phyloP scores from a whole-genome alignment of 2,797 vertebrate species.

The Mus caroli region DNA sequence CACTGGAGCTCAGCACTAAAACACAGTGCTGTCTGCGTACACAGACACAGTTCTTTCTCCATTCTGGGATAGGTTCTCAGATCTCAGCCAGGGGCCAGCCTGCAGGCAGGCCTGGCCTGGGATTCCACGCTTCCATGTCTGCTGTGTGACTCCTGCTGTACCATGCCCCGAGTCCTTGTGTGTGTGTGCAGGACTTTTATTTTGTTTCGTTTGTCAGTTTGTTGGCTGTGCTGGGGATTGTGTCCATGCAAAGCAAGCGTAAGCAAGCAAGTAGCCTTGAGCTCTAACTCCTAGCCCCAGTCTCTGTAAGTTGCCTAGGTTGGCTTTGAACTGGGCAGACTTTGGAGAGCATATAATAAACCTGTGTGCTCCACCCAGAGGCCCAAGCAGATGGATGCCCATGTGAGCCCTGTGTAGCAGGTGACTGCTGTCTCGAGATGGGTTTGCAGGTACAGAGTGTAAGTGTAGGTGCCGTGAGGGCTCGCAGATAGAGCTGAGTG shows the following conservation, averaged over 20 bases:
- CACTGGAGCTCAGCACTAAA: neutral
- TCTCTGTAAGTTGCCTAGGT: neutral
- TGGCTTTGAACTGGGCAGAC: neutral
- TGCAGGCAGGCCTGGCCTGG: neutral
- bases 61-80: neutral
- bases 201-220: neutral
- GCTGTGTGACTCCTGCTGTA: rapidly evolving
- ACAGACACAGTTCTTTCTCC: neutral
- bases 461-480: neutral
- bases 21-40: neutral
- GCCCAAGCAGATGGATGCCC: neutral
- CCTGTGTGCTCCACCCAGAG: neutral
- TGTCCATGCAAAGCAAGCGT: neutral
- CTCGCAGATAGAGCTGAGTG: neutral
- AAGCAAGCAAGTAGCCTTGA: neutral
- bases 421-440: neutral
- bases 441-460: neutral
- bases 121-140: neutral
- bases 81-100: neutral
- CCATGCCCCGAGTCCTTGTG: rapidly evolving
- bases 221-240: neutral
- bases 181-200: no score
- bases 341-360: neutral
- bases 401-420: neutral
- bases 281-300: neutral